phyloP scores from a whole-genome alignment of 2,113 vertebrate genomes.

The Labeo rohita region DNA sequence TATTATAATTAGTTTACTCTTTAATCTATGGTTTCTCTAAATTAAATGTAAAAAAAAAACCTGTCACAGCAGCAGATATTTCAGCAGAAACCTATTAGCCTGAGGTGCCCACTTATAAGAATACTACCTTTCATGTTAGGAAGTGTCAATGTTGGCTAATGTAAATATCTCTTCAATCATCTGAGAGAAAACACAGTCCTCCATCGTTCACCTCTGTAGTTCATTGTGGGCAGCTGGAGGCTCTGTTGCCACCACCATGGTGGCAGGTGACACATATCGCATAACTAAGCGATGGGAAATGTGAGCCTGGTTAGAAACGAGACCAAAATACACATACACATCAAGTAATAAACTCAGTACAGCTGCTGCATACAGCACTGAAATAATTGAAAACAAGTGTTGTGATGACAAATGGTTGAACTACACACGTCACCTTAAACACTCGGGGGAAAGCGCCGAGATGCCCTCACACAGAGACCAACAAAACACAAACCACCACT shows the following conservation, averaged over 20 bases:
- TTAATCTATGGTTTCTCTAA: not conserved
- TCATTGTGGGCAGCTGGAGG: conserved; percentile 32
- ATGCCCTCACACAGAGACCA: not conserved
- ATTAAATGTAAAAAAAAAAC: not conserved
- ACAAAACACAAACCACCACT: not conserved
- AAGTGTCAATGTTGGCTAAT: not conserved
- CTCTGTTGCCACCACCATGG: not conserved
- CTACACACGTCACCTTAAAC: not conserved
- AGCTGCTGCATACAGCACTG: conserved; percentile 8
- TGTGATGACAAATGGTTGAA: conserved; percentile 22
- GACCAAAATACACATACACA: not conserved
- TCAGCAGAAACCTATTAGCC: not conserved
- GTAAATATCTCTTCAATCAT: not conserved
- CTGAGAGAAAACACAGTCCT: not conserved
- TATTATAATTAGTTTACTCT: not conserved
- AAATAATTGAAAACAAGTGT: conserved; percentile 27
- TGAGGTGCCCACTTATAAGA: no score
- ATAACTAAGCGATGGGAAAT: conserved; percentile 29
- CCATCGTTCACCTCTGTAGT: not conserved
- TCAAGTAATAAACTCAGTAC: conserved; percentile 2
- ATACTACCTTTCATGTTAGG: no score
- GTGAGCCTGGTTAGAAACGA: conserved; percentile 12
- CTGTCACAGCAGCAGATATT: not conserved
- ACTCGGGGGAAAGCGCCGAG: not conserved
- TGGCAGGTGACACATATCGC: conserved; percentile 35